These are phyloP conservation scores for Brachypterus glaber DNA, from an alignment of 2,888 invertebrate genomes.

Conservation along the genomic window DNA sequence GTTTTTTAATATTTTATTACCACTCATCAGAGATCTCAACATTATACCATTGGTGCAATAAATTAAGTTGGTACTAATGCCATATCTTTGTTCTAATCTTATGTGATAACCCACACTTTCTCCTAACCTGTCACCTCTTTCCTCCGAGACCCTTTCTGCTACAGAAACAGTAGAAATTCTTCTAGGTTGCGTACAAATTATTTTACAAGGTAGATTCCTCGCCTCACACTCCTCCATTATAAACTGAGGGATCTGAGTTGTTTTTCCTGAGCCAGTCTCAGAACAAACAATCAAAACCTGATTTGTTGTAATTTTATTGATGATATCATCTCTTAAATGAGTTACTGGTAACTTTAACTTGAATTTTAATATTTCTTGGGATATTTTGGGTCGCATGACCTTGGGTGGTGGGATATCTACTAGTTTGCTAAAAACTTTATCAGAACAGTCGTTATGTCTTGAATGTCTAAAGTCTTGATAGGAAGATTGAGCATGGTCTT, in stretches of 20 bases:
- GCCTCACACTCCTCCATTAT: constrained; percentile 67
- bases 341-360: constrained; percentile 63
- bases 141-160: constrained; percentile 71
- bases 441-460: constrained; percentile 10
- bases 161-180: constrained; percentile 84
- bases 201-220: constrained; percentile 58
- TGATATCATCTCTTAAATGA: constrained; percentile 53
- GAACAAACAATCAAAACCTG: constrained; percentile 68
- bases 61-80: constrained; percentile 69
- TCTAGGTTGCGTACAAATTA: constrained; percentile 90
- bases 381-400: constrained; percentile 7
- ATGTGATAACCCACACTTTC: constrained; percentile 65
- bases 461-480: no score
- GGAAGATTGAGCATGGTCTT: neutral
- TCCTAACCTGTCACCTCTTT: constrained; percentile 47
- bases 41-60: constrained; percentile 91
- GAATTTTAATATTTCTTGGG: constrained; percentile 38
- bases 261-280: constrained; percentile 91
- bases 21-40: constrained; percentile 77
- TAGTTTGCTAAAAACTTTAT: constrained; percentile 23
- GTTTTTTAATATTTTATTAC: constrained; percentile 54
- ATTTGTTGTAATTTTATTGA: constrained; percentile 55
- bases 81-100: constrained; percentile 75
- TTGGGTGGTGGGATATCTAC: constrained; percentile 30
- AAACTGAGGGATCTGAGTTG: constrained; percentile 91